phyloP scores from a whole-genome alignment of 2,797 vertebrate genomes.

The Coreius guichenoti region DNA sequence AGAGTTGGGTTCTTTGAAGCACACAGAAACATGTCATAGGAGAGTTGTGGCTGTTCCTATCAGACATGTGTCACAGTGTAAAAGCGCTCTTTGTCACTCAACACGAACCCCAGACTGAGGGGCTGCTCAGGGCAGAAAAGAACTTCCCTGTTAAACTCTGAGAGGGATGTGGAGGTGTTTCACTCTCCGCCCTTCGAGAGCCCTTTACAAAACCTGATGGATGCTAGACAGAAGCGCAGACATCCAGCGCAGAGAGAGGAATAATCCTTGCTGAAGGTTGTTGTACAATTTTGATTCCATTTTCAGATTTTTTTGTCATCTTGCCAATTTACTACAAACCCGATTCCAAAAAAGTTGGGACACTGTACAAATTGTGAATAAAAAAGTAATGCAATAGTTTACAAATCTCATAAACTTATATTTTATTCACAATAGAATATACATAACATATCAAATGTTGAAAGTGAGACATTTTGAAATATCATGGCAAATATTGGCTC shows the following conservation, averaged over 20 bases:
- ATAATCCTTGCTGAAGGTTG: neutral
- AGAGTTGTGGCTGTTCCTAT: constrained; percentile 66
- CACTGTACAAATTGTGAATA: no score
- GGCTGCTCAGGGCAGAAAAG: constrained; percentile 38
- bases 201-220: constrained; percentile 32
- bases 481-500: no score
- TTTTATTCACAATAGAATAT: no score
- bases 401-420: no score
- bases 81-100: constrained; percentile 61
- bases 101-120: constrained; percentile 45
- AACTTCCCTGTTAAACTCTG: constrained; percentile 42
- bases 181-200: constrained; percentile 28
- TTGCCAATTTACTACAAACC: neutral
- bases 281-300: neutral
- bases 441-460: no score
- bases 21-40: constrained; percentile 73
- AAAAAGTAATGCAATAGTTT: no score
- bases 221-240: constrained; percentile 8
- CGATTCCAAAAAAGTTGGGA: no score
- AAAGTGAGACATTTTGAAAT: no score
- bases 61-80: constrained; percentile 76
- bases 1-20: constrained; percentile 76
- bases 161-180: constrained; percentile 49
- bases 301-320: neutral
- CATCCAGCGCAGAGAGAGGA: neutral